These are phyloP conservation scores for Ladona fulva DNA, from an alignment of 1,140 invertebrate genomes.

Conservation along the genomic window DNA sequence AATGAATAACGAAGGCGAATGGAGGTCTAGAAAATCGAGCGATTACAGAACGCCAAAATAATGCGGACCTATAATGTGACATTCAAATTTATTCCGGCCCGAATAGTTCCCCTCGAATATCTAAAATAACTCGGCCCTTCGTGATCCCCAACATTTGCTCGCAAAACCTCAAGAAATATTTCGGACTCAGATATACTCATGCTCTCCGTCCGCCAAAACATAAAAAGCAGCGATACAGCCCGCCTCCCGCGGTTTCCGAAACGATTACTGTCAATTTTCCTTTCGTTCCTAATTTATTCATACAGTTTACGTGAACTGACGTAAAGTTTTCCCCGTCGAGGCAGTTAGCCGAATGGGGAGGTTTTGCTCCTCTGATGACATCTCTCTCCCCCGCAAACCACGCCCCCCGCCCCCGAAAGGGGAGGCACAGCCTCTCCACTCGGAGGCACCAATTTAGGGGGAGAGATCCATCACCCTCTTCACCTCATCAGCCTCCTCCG, in stretches of 20 bases:
- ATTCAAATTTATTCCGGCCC: no score
- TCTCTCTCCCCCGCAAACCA: not conserved
- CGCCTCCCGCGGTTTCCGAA: not conserved
- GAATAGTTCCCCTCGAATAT: no score
- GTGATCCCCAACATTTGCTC: no score
- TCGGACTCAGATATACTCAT: no score
- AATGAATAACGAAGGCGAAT: no score
- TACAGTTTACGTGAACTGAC: not conserved
- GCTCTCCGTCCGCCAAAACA: no score
- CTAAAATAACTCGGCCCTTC: no score
- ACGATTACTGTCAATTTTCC: not conserved
- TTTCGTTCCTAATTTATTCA: conserved; percentile 1
- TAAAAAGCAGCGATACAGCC: no score
- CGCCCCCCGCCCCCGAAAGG: not conserved
- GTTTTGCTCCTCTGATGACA: not conserved
- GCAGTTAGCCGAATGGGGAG: not conserved
- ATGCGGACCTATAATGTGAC: no score
- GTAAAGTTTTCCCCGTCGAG: not conserved
- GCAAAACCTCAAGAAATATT: no score
- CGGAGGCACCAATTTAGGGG: not conserved
- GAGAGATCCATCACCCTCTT: not conserved
- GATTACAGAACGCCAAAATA: no score
- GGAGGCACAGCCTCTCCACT: not conserved
- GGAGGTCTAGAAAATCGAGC: no score
- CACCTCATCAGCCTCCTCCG: not conserved